phyloP scores from a whole-genome alignment of 2,797 vertebrate species.

The Hafferia zeledoni region DNA sequence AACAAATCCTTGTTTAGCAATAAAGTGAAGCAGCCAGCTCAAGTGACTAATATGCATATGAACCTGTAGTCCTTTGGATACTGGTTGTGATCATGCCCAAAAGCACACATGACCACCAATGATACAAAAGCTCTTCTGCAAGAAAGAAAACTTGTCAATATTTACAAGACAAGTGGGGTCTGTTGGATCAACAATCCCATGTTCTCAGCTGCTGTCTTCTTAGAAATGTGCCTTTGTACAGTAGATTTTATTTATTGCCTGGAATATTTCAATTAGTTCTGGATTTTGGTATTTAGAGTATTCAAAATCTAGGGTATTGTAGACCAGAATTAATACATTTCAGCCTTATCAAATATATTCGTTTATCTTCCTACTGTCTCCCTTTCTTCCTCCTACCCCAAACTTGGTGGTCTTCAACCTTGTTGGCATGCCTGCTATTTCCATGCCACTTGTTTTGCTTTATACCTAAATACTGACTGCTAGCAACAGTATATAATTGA shows the following conservation, averaged over 20 bases:
- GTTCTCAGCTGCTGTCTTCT: neutral
- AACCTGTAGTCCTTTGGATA: neutral
- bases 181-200: neutral
- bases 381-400: neutral
- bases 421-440: neutral
- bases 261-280: neutral
- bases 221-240: neutral
- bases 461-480: neutral
- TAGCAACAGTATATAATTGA: neutral
- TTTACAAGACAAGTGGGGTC: neutral
- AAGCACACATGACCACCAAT: neutral
- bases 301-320: neutral
- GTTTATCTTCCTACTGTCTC: neutral
- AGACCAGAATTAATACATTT: neutral
- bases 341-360: neutral
- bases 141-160: neutral
- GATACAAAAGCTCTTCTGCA: neutral
- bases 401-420: neutral
- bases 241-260: neutral
- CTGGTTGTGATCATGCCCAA: neutral
- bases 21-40: neutral
- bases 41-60: rapidly evolving
- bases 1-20: neutral
- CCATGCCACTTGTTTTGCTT: neutral
- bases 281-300: neutral